A percentile compares a stretch with the other conserved stretches of the same genome.
Evolutionary conservation across 2,888 invertebrate genomes (phyloP).

Genomic region (Orgyia antiqua): DNA sequence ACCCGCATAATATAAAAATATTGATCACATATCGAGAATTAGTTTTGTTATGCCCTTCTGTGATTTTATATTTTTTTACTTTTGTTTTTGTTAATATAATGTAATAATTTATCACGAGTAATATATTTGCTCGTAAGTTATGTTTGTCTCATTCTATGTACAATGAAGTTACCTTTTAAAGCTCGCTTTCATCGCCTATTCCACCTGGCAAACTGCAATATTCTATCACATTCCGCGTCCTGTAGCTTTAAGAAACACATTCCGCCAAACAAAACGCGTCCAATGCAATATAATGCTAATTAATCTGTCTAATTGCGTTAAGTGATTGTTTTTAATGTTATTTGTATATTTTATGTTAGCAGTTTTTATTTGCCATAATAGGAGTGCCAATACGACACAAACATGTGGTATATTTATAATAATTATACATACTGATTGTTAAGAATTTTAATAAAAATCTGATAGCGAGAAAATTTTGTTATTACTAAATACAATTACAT

Average conservation of each 20-base stretch:
- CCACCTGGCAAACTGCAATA: no score
- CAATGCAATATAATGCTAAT: slow-evolving; percentile 28
- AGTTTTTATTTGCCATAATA: slow-evolving; percentile 44
- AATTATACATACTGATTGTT: slow-evolving; percentile 62
- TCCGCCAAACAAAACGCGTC: slow-evolving; percentile 33
- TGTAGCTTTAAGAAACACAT: slow-evolving; percentile 26
- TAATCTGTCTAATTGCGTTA: slow-evolving; percentile 29
- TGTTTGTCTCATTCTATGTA: no score
- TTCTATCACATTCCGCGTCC: slow-evolving; percentile 26
- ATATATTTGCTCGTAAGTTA: no score
- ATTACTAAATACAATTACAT: slow-evolving; percentile 15
- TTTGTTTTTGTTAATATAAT: no score
- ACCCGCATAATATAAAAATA: no score
- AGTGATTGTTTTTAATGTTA: slow-evolving; percentile 34
- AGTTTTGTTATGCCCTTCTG: no score
- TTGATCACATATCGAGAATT: no score
- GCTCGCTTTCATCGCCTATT: no score
- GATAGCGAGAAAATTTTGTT: slow-evolving; percentile 47
- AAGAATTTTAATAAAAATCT: slow-evolving; percentile 67
- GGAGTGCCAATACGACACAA: slow-evolving; percentile 60
- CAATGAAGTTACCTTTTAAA: no score
- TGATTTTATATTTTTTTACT: no score
- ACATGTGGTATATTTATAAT: slow-evolving; percentile 59
- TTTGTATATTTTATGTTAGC: slow-evolving; percentile 29
- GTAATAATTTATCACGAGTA: no score